Evolutionary conservation across 2,797 vertebrate species (phyloP).

Genomic region (Sphenopsis melanotis): DNA sequence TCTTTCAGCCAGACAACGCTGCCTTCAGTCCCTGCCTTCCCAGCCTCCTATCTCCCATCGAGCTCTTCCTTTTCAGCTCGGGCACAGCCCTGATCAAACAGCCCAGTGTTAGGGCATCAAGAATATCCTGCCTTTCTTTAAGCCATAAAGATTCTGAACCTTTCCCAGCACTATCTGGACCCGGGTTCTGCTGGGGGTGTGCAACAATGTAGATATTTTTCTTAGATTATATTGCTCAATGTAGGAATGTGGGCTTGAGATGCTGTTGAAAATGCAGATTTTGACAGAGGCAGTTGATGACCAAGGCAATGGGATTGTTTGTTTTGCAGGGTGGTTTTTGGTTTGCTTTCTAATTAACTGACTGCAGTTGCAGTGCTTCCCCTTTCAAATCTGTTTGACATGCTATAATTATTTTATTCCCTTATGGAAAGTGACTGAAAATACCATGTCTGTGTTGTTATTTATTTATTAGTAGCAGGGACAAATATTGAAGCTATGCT

Average conservation of each 20-base stretch:
- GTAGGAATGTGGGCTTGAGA: background rate
- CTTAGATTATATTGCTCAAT: background rate
- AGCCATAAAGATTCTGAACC: background rate
- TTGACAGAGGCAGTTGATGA: background rate
- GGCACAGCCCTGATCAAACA: background rate
- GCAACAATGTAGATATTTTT: background rate
- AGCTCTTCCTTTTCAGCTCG: background rate
- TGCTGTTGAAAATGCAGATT: background rate
- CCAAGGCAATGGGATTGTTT: background rate
- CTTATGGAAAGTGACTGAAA: background rate
- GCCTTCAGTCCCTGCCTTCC: background rate
- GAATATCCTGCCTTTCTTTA: background rate
- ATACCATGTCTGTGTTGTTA: background rate
- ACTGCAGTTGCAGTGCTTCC: background rate
- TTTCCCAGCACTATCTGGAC: background rate
- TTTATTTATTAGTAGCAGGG: background rate
- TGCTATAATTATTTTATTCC: background rate
- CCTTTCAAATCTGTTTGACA: background rate
- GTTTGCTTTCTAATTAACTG: background rate
- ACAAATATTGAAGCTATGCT: background rate
- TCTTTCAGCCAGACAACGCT: background rate
- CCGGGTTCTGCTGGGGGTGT: background rate
- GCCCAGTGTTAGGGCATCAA: background rate
- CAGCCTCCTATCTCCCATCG: background rate
- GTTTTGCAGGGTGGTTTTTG: background rate